phyloP scores from a whole-genome alignment of 1,140 invertebrate species.

The Diprion similis region DNA sequence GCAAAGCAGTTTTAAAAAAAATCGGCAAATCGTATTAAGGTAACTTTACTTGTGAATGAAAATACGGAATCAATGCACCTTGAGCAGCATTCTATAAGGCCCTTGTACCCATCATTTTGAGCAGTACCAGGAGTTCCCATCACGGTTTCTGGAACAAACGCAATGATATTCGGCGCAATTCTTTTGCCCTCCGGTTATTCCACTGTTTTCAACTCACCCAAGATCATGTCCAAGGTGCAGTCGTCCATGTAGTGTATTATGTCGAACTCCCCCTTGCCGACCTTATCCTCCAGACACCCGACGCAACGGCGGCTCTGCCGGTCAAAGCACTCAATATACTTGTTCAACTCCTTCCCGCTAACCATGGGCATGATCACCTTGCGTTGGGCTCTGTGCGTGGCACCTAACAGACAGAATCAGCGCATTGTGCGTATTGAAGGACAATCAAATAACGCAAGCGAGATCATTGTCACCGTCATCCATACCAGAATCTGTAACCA shows the following conservation, averaged over 20 bases:
- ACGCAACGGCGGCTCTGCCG: conserved; percentile 35
- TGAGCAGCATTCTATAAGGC: conserved; percentile 32
- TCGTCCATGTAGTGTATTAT: conserved; percentile 39
- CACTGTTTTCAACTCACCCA: conserved; percentile 30
- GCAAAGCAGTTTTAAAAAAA: not conserved
- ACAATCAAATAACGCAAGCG: not conserved
- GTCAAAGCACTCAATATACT: conserved; percentile 45
- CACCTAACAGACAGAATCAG: conserved; percentile 35
- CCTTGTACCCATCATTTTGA: conserved; percentile 27
- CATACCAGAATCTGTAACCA: conserved; percentile 55
- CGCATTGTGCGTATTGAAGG: not conserved
- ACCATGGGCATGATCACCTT: conserved; percentile 53
- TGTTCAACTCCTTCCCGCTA: conserved; percentile 43
- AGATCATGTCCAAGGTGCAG: conserved; percentile 47
- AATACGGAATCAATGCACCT: no score
- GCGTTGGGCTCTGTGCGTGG: conserved; percentile 48
- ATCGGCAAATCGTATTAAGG: conserved; percentile 2
- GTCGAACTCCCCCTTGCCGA: conserved; percentile 36
- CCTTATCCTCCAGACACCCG: conserved; percentile 29
- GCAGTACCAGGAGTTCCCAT: conserved; percentile 27
- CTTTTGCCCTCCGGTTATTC: not conserved
- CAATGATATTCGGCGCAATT: not conserved
- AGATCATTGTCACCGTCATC: not conserved
- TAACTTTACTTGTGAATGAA: no score
- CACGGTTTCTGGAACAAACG: conserved; percentile 27